These are phyloP conservation scores for Calliscelio sp. DNA, from an alignment of 2,888 invertebrate species.

Conservation along the genomic window DNA sequence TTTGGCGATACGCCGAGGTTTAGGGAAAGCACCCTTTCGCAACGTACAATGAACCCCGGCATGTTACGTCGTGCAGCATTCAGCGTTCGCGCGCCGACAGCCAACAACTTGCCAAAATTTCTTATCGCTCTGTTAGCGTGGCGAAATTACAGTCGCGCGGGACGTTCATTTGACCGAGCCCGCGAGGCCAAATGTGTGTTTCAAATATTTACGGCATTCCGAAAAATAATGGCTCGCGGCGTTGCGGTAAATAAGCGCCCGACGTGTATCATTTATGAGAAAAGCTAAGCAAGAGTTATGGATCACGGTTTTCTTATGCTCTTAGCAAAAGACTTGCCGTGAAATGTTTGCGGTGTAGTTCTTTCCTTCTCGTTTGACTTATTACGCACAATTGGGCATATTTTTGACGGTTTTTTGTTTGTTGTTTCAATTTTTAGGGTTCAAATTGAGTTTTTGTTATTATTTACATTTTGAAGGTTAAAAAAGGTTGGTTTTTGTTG, in stretches of 20 bases:
- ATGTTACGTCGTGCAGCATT: slow-evolving; percentile 56
- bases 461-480: too few relatives aligned
- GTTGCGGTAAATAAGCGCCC: slow-evolving; percentile 39
- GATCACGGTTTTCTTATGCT: too few relatives aligned
- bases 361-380: neutral
- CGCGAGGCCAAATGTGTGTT: slow-evolving; percentile 30
- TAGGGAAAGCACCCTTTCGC: slow-evolving; percentile 22
- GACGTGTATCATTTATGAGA: slow-evolving; percentile 55
- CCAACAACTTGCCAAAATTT: slow-evolving; percentile 67
- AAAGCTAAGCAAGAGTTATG: slow-evolving; percentile 45
- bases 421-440: too few relatives aligned
- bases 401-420: too few relatives aligned
- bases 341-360: neutral
- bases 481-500: too few relatives aligned
- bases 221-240: slow-evolving; percentile 26
- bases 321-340: too few relatives aligned
- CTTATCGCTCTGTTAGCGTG: slow-evolving; percentile 51
- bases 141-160: slow-evolving; percentile 26
- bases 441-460: too few relatives aligned
- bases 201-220: slow-evolving; percentile 47
- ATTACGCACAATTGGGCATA: too few relatives aligned
- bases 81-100: slow-evolving; percentile 50
- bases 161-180: slow-evolving; percentile 46
- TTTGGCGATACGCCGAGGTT: slow-evolving; percentile 65
- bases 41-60: slow-evolving; percentile 48